Evolutionary conservation across 2,888 invertebrate genomes (phyloP).

Genomic region (Eretmocerus hayati): DNA sequence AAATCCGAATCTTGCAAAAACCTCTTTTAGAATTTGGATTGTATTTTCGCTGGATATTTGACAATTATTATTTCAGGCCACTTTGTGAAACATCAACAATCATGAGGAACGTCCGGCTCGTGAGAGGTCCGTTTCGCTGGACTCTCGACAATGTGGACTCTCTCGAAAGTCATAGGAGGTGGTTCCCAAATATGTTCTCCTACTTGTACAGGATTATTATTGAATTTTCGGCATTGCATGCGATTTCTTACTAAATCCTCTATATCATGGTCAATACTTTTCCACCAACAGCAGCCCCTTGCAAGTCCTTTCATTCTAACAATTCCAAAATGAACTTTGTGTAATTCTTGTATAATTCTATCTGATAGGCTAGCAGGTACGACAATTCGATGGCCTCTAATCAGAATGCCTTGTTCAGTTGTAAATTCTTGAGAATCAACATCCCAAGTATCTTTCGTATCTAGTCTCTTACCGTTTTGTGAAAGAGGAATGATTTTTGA

Average conservation of each 20-base stretch:
- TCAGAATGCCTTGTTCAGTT: not conserved
- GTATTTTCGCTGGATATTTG: not conserved
- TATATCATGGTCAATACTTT: constrained; percentile 11
- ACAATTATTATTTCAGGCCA: constrained; percentile 3
- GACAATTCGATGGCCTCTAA: not conserved
- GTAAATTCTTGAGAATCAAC: not conserved
- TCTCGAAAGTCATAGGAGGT: not conserved
- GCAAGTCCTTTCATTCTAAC: constrained; percentile 5
- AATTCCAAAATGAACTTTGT: constrained; percentile 1
- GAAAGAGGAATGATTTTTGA: not conserved
- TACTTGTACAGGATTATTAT: not conserved
- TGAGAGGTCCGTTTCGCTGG: not conserved
- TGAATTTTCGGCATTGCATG: constrained; percentile 2
- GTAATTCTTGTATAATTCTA: not conserved
- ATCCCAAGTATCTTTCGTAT: too few relatives aligned
- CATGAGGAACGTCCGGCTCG: constrained; percentile 1
- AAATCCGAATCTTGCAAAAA: constrained; percentile 15
- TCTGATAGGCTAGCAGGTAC: not conserved
- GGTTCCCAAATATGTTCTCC: constrained; percentile 3
- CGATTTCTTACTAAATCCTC: constrained; percentile 9
- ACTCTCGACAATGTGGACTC: constrained; percentile 7
- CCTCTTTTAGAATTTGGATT: not conserved
- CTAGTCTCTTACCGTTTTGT: not conserved
- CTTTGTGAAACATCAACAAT: constrained; percentile 3
- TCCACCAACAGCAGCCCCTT: constrained; percentile 11